A percentile compares a stretch with the other conserved stretches of the same genome.
These are phyloP conservation scores for Pampus argenteus DNA, from an alignment of 2,797 vertebrate genomes.

Conservation along the genomic window DNA sequence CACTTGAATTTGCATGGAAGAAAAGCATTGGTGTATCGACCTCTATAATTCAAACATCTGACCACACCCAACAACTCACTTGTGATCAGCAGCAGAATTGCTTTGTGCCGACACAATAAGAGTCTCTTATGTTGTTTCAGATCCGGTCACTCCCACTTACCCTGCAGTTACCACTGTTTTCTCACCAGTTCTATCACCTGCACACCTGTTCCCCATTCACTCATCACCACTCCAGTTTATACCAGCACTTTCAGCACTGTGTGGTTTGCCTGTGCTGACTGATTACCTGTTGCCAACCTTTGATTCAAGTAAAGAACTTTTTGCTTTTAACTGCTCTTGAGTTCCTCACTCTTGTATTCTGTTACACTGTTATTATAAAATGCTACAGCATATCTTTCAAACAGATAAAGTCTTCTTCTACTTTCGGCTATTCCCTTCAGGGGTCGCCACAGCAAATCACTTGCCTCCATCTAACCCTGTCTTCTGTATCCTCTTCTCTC, in stretches of 20 bases:
- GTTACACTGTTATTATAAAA: conserved; percentile 2
- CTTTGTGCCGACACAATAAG: not conserved
- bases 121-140: not conserved
- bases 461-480: too few species aligned
- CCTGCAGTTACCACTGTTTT: too few species aligned
- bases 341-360: not conserved
- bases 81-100: not conserved
- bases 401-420: not conserved
- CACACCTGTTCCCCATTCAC: too few species aligned
- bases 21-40: not conserved
- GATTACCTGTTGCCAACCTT: not conserved
- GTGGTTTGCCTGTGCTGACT: too few species aligned
- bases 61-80: conserved; percentile 14
- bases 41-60: not conserved
- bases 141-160: too few species aligned
- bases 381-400: not conserved
- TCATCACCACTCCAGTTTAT: too few species aligned
- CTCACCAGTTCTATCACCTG: too few species aligned
- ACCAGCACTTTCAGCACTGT: not conserved
- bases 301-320: not conserved
- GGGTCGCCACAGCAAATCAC: too few species aligned
- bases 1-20: conserved; percentile 1
- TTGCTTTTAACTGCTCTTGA: not conserved
- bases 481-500: too few species aligned
- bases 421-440: too few species aligned